phyloP scores from a whole-genome alignment of 2,888 invertebrate genomes.

The Euspilapteryx auroguttella region DNA sequence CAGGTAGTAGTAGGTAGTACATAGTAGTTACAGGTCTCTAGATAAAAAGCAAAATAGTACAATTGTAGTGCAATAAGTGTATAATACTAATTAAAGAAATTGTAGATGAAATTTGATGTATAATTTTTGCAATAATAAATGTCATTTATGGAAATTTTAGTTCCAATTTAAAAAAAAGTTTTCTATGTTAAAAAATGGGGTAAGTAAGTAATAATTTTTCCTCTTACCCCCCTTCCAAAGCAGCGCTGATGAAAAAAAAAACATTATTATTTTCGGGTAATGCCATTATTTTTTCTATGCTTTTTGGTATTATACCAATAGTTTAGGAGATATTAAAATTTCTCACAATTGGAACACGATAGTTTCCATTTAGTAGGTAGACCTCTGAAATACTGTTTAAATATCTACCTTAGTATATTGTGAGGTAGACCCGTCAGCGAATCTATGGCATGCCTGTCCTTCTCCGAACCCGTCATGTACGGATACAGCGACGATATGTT shows the following conservation, averaged over 20 bases:
- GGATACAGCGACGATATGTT: constrained; percentile 48
- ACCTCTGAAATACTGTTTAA: no score
- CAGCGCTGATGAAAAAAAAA: constrained; percentile 57
- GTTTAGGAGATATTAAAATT: no score
- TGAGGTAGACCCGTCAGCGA: constrained; percentile 49
- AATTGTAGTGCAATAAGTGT: no score
- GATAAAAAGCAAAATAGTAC: no score
- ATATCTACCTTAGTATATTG: constrained; percentile 45
- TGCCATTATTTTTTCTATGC: neutral
- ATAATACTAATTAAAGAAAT: no score
- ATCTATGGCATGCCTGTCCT: constrained; percentile 45
- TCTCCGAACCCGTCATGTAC: constrained; percentile 42
- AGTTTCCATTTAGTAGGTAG: neutral
- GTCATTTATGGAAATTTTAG: no score
- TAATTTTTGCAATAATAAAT: constrained; percentile 2
- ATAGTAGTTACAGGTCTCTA: no score
- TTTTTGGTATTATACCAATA: constrained; percentile 3
- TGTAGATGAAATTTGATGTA: neutral
- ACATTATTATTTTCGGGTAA: neutral
- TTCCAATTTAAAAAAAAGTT: constrained; percentile 5
- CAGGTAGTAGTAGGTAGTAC: no score
- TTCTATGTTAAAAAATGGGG: no score
- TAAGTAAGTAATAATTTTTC: constrained; percentile 9
- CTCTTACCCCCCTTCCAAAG: constrained; percentile 71
- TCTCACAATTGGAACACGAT: neutral